Evolutionary conservation across 2,113 vertebrate species (phyloP), one percentile per base, ranked within the genome.

Genomic region (Chaetodon auriga): DNA sequence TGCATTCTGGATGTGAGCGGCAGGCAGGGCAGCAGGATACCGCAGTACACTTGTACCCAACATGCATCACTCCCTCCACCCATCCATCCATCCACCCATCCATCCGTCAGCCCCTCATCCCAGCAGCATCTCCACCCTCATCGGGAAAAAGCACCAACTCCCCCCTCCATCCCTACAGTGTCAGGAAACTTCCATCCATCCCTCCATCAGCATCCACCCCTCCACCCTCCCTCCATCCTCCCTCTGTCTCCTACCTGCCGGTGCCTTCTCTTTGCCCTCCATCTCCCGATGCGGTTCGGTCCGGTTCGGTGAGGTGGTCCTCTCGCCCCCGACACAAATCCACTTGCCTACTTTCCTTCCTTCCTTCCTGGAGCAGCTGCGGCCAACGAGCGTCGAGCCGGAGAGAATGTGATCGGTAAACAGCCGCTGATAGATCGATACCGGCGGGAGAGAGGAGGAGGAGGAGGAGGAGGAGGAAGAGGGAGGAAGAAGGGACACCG

Each of bases 261-360:
- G 82, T 21, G 90, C 71, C 68, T 93, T 94, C 84, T 93, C 92
- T 85, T 92, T 94, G 82, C 86, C 55, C 87, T 94, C 93, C 93
- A 94, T 93, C 53, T 88, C 76, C 60, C 36, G 79, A 19, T 78
- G 30, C 21, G 72, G 46, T 46, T 61, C 62, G 66, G 81, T 49
- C 55, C 75, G 30, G 75, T 66, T 41, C 63, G 51, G 63, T 9
- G 30, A 1, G 62, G 61, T 72, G 43, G 5, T 63, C 57, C 65
- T 23, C 55, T 36, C 6, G 12, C 35, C 35, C 35, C 46, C 49
- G 71, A 61, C 66, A 60, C 9, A 62, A 53, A 66, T 73, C 57
- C 68, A 58, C 82, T 55, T 19, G 66, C 38, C 49, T 43, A 13
- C 81, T 75, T 51, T 43, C 16, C 81, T 75, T 30, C 19, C 66